phyloP scores from a whole-genome alignment of 2,888 invertebrate genomes.

The Aromia moschata region DNA sequence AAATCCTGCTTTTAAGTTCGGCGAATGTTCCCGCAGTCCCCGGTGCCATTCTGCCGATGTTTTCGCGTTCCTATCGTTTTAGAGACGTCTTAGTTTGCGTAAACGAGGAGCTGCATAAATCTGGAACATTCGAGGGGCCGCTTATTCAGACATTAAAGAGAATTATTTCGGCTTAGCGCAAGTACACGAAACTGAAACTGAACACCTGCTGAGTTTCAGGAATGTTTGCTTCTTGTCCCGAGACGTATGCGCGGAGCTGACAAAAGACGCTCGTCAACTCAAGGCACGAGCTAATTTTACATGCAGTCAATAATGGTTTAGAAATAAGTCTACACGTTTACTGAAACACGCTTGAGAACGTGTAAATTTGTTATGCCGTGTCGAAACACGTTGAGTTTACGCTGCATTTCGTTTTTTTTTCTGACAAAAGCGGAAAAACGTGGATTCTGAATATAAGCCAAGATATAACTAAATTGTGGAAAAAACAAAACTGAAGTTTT shows the following conservation, averaged over 20 bases:
- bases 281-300: slow-evolving; percentile 18
- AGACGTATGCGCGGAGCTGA: slow-evolving; percentile 10
- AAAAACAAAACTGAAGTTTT: too few relatives aligned
- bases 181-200: slow-evolving; percentile 22
- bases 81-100: not conserved
- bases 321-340: not conserved
- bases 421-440: too few relatives aligned
- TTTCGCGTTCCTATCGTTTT: too few relatives aligned
- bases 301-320: not conserved
- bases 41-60: too few relatives aligned
- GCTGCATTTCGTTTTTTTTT: too few relatives aligned
- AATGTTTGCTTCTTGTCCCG: slow-evolving; percentile 23
- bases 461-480: too few relatives aligned
- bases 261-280: slow-evolving; percentile 16
- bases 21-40: too few relatives aligned
- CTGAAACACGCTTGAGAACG: not conserved
- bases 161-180: slow-evolving; percentile 18
- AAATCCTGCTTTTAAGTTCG: too few relatives aligned
- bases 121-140: slow-evolving; percentile 2
- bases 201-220: slow-evolving; percentile 18
- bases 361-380: too few relatives aligned
- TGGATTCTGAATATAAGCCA: too few relatives aligned
- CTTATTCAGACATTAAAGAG: slow-evolving; percentile 12
- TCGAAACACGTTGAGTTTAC: too few relatives aligned
- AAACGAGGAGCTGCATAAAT: not conserved